Evolutionary conservation across 2,797 vertebrate genomes (phyloP), one percentile per base, ranked within the genome.

Genomic region (Orestias chungarensis): DNA sequence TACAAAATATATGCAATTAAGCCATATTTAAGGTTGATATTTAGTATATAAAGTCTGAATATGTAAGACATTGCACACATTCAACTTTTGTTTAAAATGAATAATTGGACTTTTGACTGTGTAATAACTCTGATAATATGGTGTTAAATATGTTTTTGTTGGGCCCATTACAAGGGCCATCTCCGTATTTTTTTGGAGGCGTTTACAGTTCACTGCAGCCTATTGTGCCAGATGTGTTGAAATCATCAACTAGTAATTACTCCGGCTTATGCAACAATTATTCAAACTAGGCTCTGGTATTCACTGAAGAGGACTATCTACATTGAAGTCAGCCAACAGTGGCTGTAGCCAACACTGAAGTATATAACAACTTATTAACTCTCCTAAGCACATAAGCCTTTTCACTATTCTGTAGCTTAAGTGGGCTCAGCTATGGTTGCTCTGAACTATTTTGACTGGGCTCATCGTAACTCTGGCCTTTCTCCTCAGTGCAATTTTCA

Each of bases 321-420:
- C 64, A 62, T 35, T 74, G 70, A 84, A 85, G 85, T 87, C 86
- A 70, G 74, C 62, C 46, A 15, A 71, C 86, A 83, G 82, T 40
- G 66, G 82, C 87, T 70, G 82, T 43, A 68, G 86, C 82, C 78
- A 86, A 79, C 75, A 75, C 77, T 79, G 69, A 80, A 88, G 80
- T 86, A 85, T 80, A 85, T 79, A 85, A 82, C 81, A 88, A 91
- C 81, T 86, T 90, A 88, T 88, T 90, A 90, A 89, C 87, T 91
- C 86, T 90, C 89, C 83, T 91, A 89, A 91, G 90, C 88, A 82
- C 82, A 89, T 91, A 91, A 91, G 88, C 90, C 86, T 84, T 85
- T 77, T 88, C 75, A 83, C 84, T 86, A 78, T 82, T 90, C 79
- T 81, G 82, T 79, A 80, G 89, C 87, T 87, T 87, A 89, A 88